Evolutionary conservation across 2,888 invertebrate genomes (phyloP).

Genomic region (Conistra vaccinii): DNA sequence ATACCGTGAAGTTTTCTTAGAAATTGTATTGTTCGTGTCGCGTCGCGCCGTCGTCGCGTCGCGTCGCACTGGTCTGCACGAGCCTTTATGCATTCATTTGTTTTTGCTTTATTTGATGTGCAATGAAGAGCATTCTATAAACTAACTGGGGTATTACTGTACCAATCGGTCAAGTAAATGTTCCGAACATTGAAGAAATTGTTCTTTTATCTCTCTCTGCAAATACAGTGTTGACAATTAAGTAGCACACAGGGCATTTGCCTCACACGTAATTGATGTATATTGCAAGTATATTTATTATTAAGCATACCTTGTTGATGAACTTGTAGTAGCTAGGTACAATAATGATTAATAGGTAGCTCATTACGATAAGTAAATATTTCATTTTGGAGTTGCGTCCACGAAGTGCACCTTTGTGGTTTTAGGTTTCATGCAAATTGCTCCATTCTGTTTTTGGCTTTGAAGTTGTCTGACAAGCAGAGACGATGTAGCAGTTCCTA

Average conservation of each 20-base stretch:
- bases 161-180: constrained; percentile 5
- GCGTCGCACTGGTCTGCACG: no score
- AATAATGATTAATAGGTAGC: neutral
- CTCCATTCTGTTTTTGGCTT: neutral
- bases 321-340: neutral
- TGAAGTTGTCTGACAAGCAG: neutral
- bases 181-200: neutral
- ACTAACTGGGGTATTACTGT: neutral
- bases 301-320: neutral
- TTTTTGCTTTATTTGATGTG: neutral
- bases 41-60: no score
- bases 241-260: neutral
- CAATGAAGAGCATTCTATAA: neutral
- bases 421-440: neutral
- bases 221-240: neutral
- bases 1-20: no score
- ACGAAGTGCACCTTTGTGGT: no score
- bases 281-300: neutral
- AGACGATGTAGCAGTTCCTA: neutral
- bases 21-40: no score
- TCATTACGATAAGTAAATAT: neutral
- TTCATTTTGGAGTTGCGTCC: neutral
- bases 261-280: constrained; percentile 3
- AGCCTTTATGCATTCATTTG: neutral
- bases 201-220: neutral